phyloP scores from a whole-genome alignment of 2,888 invertebrate species.

The Automeris io region DNA sequence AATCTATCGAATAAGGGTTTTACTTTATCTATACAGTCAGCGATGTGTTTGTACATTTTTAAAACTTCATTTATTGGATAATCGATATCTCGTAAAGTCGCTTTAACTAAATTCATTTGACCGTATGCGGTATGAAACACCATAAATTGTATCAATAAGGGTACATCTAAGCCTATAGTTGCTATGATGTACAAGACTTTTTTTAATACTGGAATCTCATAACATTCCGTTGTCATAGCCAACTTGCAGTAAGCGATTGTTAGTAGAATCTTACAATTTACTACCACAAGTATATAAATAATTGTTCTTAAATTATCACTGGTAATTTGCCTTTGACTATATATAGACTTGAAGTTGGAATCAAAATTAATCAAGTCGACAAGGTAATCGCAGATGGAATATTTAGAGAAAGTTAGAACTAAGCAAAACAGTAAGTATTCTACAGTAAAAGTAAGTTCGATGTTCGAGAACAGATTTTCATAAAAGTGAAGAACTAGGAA shows the following conservation, averaged over 20 bases:
- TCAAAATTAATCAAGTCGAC: background rate
- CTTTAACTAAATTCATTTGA: background rate
- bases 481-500: background rate
- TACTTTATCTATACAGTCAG: background rate
- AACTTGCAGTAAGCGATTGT: background rate
- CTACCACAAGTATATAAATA: background rate
- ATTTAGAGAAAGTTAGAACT: background rate
- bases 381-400: background rate
- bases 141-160: background rate
- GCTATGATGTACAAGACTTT: background rate
- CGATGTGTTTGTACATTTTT: background rate
- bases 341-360: background rate
- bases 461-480: background rate
- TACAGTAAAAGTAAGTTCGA: background rate
- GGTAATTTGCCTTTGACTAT: background rate
- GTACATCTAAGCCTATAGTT: background rate
- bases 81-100: background rate
- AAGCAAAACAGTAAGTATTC: background rate
- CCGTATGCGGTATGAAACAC: background rate
- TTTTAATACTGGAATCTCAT: background rate
- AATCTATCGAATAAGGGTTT: background rate
- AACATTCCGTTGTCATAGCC: background rate
- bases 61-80: background rate
- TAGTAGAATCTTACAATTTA: background rate
- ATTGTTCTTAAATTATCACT: background rate